Percentiles rank a stretch among this genome's conserved stretches.
These are phyloP conservation scores for Lemur catta DNA, from an alignment of 2,797 vertebrate genomes.

Conservation along the genomic window DNA sequence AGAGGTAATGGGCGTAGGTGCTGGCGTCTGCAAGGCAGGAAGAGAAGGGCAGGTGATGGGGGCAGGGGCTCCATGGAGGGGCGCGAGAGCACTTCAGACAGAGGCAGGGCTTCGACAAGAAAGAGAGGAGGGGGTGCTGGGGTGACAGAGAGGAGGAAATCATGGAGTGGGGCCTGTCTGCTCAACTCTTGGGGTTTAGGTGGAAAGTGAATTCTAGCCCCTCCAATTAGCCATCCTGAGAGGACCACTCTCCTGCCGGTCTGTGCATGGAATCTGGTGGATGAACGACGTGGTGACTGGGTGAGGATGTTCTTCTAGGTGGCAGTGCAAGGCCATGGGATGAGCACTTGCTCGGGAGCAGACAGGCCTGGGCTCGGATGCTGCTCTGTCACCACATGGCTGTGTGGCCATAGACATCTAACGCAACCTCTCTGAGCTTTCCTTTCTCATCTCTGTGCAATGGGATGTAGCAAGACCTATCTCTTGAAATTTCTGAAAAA, in stretches of 20 bases:
- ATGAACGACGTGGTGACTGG: rapidly evolving
- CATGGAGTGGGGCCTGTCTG: no score
- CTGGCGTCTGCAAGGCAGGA: slow-evolving; percentile 92
- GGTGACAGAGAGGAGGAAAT: neutral
- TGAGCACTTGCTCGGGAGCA: neutral
- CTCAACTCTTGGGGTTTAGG: neutral
- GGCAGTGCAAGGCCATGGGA: rapidly evolving
- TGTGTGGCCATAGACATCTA: neutral
- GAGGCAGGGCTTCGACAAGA: neutral
- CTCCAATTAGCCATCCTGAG: neutral
- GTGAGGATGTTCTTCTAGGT: neutral
- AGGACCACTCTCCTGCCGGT: neutral
- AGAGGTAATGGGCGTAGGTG: slow-evolving; percentile 98
- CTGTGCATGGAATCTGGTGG: neutral
- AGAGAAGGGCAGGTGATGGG: neutral
- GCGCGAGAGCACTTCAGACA: neutral
- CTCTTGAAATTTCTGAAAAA: neutral
- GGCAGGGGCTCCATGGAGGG: neutral
- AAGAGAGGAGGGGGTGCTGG: neutral
- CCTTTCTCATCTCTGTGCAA: neutral
- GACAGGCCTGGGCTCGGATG: neutral
- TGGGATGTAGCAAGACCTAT: neutral
- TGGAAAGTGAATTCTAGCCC: neutral
- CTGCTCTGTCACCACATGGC: neutral
- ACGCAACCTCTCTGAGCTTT: neutral